A percentile compares a stretch with the other conserved stretches of the same genome.
These are phyloP conservation scores for Lithosia quadra DNA, from an alignment of 2,888 invertebrate genomes.

Conservation along the genomic window DNA sequence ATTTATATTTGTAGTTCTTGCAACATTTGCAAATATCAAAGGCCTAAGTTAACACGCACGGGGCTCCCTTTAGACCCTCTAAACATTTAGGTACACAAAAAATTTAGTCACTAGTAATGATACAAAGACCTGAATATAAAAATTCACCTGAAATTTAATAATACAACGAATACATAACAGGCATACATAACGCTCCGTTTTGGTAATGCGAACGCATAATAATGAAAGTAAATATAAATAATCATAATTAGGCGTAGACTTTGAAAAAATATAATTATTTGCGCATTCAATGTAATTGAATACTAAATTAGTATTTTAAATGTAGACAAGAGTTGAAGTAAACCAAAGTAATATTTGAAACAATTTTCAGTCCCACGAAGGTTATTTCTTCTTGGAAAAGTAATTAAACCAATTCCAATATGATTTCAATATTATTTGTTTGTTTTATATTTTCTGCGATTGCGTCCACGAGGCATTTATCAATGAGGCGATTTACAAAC, in stretches of 20 bases:
- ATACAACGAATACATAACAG: not conserved
- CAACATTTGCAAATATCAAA: too few species aligned
- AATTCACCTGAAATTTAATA: not conserved
- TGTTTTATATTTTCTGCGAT: too few species aligned
- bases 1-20: too few species aligned
- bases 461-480: too few species aligned
- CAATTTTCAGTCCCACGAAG: not conserved
- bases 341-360: not conserved
- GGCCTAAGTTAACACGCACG: too few species aligned
- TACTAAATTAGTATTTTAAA: not conserved
- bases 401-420: not conserved
- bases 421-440: not conserved
- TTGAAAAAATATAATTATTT: not conserved
- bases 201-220: not conserved
- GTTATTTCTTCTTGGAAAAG: not conserved
- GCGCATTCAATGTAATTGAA: not conserved
- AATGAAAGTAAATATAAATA: slow-evolving; percentile 4
- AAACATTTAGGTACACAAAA: too few species aligned
- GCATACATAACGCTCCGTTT: not conserved
- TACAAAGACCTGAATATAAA: too few species aligned
- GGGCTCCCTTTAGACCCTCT: too few species aligned
- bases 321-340: not conserved
- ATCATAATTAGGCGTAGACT: not conserved
- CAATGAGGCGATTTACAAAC: too few species aligned
- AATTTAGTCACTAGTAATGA: too few species aligned